Evolutionary conservation across 2,888 invertebrate species (phyloP).

Genomic region (Meta bourneti): DNA sequence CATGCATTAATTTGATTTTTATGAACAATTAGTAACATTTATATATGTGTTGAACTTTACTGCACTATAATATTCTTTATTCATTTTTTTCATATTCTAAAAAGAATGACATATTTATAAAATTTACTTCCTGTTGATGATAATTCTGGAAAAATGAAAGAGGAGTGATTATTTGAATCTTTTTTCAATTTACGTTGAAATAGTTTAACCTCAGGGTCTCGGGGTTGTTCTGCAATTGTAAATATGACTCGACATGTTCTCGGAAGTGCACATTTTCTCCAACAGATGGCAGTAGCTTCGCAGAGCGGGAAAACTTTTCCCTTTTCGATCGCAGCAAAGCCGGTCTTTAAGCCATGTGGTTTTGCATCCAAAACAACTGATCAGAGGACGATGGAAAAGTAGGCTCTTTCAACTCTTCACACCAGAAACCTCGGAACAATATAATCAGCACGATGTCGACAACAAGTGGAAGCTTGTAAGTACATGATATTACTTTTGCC

Average conservation of each 20-base stretch:
- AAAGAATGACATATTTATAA: no score
- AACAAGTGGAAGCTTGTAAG: constrained; percentile 70
- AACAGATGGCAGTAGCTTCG: constrained; percentile 51
- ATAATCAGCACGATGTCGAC: constrained; percentile 51
- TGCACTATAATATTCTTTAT: no score
- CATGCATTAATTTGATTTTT: no score
- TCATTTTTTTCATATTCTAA: no score
- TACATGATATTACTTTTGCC: neutral
- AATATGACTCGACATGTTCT: neutral
- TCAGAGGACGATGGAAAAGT: constrained; percentile 27
- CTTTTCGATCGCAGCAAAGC: constrained; percentile 25
- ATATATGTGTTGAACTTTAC: no score
- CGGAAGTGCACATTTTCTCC: neutral
- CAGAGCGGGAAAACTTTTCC: neutral
- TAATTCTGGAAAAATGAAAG: no score
- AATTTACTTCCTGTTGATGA: no score
- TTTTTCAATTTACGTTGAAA: no score
- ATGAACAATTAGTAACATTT: no score
- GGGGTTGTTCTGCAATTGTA: no score
- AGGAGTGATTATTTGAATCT: no score
- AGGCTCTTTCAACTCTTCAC: neutral
- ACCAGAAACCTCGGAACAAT: neutral
- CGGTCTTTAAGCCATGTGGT: constrained; percentile 49
- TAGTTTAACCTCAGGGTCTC: no score
- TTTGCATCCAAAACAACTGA: constrained; percentile 50